Base-by-base conservation (phyloP, 2,888 invertebrate species). In the Ophion ventricosus region DNA sequence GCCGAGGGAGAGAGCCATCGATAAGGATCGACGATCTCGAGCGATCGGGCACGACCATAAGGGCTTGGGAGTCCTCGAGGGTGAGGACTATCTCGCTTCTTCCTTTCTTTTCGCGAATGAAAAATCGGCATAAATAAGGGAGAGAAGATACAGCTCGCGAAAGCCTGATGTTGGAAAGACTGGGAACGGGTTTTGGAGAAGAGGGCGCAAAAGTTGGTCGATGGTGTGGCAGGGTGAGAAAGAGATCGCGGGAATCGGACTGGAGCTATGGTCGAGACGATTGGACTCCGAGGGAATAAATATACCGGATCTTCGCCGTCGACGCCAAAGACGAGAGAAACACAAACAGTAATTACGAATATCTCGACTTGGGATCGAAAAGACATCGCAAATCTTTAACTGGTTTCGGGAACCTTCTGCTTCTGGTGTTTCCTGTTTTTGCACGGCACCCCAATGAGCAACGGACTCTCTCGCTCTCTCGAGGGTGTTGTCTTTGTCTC, bases 341-440 rank as follows among this genome's bases (percentile, higher is more conserved):
- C 91, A 93, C 93, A 93, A 93, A 93, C 93, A 93, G 93, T 93
- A 93, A 93, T 93, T 93, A 93, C 93, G 92, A 92, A 92, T 93
- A 93, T 93, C 93, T 93, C 89, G 90, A 90, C 89, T 86, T 85
- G 90, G 91, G 92, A 92, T 93, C 93, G 93, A 92, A 93, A 93
- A 93, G 93, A 93, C 93, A 93, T 93, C 90, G 93, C 92, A 92
- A 92, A 93, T 93, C 92, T 93, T 93, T 92, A 92, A 92, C 93
- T 92, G 93, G 91, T 91, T 92, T 91, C 90, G 91, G 91, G 90
- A 84, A 75, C 91, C 91, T 90, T 90, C 89, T 87, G 87, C 85
- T 80, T 76, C 84, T 84, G 80, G 80, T 86, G 76, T 83, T 86
- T 82, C 79, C 80, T 77, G 85, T 86, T 84, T 81, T 77, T 66